Evolutionary conservation across 2,888 invertebrate species (phyloP).

Genomic region (Empis livida): DNA sequence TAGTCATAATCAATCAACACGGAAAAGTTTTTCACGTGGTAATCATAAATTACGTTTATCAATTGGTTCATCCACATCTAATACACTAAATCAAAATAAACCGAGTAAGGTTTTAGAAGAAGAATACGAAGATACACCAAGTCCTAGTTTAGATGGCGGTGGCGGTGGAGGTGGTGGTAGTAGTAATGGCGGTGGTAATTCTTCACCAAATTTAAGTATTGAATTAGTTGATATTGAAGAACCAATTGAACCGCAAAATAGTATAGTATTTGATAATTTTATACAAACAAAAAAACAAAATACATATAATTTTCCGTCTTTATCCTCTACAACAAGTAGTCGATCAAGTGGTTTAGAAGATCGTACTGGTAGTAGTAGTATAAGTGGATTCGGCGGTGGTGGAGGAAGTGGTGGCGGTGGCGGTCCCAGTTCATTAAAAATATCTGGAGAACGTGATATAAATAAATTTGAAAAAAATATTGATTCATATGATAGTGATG

Average conservation of each 20-base stretch:
- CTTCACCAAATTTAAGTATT: constrained; percentile 31
- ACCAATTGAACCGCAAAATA: neutral
- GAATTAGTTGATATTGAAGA: constrained; percentile 30
- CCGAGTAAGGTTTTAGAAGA: constrained; percentile 16
- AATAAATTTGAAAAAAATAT: constrained; percentile 20
- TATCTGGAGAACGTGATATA: constrained; percentile 26
- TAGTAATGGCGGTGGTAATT: constrained; percentile 19
- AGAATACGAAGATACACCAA: constrained; percentile 25
- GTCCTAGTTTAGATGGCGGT: constrained; percentile 23
- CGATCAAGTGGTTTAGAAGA: constrained; percentile 2
- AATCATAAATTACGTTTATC: constrained; percentile 33
- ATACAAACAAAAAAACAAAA: constrained; percentile 11
- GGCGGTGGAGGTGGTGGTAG: constrained; percentile 10
- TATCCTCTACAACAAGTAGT: constrained; percentile 14
- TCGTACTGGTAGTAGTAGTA: constrained; percentile 13
- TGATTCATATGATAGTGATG: constrained; percentile 20
- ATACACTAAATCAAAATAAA: neutral
- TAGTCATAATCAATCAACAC: constrained; percentile 49
- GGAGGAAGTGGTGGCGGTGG: constrained; percentile 20
- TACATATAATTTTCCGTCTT: constrained; percentile 16
- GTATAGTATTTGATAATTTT: constrained; percentile 5
- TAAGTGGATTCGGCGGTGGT: constrained; percentile 17
- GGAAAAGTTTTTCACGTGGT: constrained; percentile 54
- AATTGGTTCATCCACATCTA: constrained; percentile 21
- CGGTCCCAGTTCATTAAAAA: constrained; percentile 29